A percentile compares a stretch with the other conserved stretches of the same genome.
Evolutionary conservation across 2,888 invertebrate species (phyloP).

Genomic region (Pterobdella sp.): DNA sequence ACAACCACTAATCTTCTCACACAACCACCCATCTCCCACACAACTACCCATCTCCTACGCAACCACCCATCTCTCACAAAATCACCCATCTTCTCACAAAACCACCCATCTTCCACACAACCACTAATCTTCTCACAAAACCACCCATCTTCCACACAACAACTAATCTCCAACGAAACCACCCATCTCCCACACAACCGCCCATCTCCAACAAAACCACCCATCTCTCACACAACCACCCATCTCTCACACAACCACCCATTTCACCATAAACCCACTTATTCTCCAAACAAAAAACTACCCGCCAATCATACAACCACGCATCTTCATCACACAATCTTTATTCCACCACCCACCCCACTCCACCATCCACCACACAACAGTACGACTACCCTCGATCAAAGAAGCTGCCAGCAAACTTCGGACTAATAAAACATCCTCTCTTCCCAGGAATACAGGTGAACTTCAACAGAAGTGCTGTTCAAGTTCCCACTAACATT

Average conservation of each 20-base stretch:
- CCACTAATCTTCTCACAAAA: not conserved
- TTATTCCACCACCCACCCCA: too few relatives aligned
- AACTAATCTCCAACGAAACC: not conserved
- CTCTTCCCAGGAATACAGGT: conserved; percentile 68
- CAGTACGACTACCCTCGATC: conserved; percentile 65
- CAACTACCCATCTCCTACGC: too few relatives aligned
- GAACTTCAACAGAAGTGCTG: conserved; percentile 67
- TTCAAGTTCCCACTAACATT: conserved; percentile 89
- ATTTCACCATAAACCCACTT: not conserved
- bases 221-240: not conserved
- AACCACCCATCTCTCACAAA: too few relatives aligned
- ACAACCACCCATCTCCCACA: too few relatives aligned
- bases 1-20: too few relatives aligned
- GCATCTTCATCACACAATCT: too few relatives aligned
- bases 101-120: too few relatives aligned
- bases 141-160: not conserved
- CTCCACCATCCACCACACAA: not conserved
- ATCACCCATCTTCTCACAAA: too few relatives aligned
- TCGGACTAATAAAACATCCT: conserved; percentile 49
- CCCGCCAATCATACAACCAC: not conserved
- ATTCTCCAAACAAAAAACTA: not conserved
- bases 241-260: not conserved
- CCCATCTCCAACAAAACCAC: not conserved
- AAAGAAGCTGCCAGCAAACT: conserved; percentile 61
- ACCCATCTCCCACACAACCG: not conserved